Conservation (phyloP, 2,888 invertebrate species). For the Chymomyza amoena region DNA sequence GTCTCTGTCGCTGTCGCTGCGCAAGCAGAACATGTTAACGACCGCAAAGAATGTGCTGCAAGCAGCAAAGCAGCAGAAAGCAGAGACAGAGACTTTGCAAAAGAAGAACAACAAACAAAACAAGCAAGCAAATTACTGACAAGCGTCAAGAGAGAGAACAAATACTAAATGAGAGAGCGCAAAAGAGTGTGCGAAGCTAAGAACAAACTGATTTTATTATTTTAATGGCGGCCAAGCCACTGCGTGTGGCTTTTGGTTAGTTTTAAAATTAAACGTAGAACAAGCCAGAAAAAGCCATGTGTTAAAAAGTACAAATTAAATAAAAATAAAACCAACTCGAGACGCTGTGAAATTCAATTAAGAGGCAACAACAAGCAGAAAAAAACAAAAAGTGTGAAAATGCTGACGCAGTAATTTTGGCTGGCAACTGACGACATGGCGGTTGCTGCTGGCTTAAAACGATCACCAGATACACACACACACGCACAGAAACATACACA, state of each 20-base stretch:
- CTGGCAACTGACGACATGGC: constrained; percentile 23
- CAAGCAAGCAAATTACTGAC: not conserved
- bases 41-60: constrained; percentile 53
- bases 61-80: not conserved
- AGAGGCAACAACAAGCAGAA: constrained; percentile 55
- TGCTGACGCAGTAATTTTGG: constrained; percentile 48
- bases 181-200: not conserved
- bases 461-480: constrained; percentile 7
- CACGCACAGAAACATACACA: constrained; percentile 2
- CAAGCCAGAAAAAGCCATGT: constrained; percentile 24
- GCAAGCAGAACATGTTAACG: constrained; percentile 58
- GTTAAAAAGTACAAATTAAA: constrained; percentile 22
- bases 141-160: too few species aligned
- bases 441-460: constrained; percentile 27
- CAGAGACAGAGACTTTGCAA: constrained; percentile 4
- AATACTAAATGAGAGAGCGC: constrained; percentile 9
- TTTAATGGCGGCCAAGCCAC: constrained; percentile 55
- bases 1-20: constrained; percentile 33
- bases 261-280: constrained; percentile 56
- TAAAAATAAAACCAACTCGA: constrained; percentile 13
- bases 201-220: constrained; percentile 34
- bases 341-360: constrained; percentile 62
- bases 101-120: not conserved
- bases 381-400: constrained; percentile 50
- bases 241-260: constrained; percentile 68